These are phyloP conservation scores for Athene noctua DNA, from an alignment of 2,113 vertebrate genomes.

Conservation along the genomic window DNA sequence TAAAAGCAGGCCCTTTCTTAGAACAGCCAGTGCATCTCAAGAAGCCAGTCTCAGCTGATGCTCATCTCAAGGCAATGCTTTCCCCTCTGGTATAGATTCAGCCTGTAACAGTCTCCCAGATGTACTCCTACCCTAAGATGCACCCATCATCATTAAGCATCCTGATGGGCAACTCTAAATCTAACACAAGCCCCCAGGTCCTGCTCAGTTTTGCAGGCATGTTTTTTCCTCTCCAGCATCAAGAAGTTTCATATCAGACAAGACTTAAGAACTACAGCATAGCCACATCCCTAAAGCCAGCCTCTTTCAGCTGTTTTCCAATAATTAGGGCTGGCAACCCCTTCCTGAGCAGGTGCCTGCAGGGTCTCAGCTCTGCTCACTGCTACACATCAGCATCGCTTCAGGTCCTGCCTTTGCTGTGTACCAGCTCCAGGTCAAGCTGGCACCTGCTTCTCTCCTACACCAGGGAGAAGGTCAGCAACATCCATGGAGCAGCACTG, in stretches of 20 bases:
- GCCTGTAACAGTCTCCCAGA: background rate
- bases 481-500: background rate
- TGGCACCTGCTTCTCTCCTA: background rate
- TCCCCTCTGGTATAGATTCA: background rate
- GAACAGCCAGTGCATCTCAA: background rate
- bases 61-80: background rate
- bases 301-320: background rate
- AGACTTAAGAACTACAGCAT: background rate
- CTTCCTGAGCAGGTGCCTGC: background rate
- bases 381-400: fast-evolving
- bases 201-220: fast-evolving
- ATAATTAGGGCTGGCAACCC: fast-evolving
- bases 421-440: fast-evolving
- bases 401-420: background rate
- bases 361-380: background rate
- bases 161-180: fast-evolving
- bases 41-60: background rate
- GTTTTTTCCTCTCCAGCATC: background rate
- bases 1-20: background rate
- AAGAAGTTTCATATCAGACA: background rate
- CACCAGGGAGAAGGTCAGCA: background rate
- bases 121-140: fast-evolving
- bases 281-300: background rate
- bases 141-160: background rate
- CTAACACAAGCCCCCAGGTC: background rate